phyloP scores from a whole-genome alignment of 2,888 invertebrate genomes.

The Archips crataeganus region DNA sequence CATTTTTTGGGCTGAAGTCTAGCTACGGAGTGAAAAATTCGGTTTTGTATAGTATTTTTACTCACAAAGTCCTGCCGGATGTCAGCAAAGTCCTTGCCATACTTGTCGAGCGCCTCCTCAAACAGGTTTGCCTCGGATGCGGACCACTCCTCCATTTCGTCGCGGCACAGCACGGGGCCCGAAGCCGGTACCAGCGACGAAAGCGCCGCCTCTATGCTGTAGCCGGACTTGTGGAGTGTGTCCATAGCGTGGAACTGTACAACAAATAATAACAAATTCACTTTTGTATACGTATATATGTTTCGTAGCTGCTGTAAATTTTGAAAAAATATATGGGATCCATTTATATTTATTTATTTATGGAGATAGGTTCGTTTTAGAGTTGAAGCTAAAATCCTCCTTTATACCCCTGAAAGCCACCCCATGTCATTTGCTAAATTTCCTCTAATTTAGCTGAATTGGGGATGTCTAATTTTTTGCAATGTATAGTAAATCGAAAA shows the following conservation, averaged over 20 bases:
- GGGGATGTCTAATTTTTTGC: too few species aligned
- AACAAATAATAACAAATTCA: not conserved
- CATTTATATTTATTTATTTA: too few species aligned
- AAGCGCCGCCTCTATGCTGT: constrained; percentile 96
- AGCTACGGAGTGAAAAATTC: not conserved
- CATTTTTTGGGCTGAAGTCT: too few species aligned
- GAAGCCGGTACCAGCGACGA: constrained; percentile 97
- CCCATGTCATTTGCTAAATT: too few species aligned
- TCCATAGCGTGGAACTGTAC: constrained; percentile 98
- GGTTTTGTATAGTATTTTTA: constrained; percentile 48
- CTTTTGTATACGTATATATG: not conserved
- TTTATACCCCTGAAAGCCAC: too few species aligned
- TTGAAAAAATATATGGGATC: too few species aligned
- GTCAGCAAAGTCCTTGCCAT: constrained; percentile 99
- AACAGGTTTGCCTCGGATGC: constrained; percentile 99
- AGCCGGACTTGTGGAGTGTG: constrained; percentile 95
- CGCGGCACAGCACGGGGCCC: constrained; percentile 98
- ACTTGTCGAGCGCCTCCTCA: constrained; percentile 99
- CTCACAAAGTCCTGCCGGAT: constrained; percentile 99
- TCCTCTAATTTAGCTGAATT: too few species aligned
- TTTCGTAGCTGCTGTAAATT: too few species aligned
- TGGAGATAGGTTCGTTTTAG: too few species aligned
- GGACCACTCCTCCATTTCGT: constrained; percentile 99
- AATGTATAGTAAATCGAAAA: too few species aligned
- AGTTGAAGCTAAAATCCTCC: too few species aligned